Conservation (phyloP, 2,797 vertebrate genomes). For the Notoglanidium macrostoma region DNA sequence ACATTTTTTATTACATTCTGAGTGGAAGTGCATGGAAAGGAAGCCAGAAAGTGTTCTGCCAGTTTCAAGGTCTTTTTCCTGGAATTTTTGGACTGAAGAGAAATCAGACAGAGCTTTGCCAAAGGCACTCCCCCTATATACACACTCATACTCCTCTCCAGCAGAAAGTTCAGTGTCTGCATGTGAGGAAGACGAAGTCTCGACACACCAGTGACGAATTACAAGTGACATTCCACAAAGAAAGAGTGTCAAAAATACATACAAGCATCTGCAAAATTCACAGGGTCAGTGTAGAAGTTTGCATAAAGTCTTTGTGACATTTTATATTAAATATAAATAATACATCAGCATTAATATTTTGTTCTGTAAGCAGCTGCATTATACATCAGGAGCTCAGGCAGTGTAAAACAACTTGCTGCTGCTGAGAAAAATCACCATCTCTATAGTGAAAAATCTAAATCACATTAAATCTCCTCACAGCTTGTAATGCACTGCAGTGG, state of each 20-base stretch:
- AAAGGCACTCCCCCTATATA: background rate
- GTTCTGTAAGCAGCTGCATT: constrained; percentile 27
- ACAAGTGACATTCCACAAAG: constrained; percentile 21
- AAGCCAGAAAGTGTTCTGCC: constrained; percentile 57
- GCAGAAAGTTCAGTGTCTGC: constrained; percentile 22
- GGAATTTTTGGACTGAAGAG: constrained; percentile 53
- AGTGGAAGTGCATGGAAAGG: constrained; percentile 34
- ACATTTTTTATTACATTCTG: constrained; percentile 38
- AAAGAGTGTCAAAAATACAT: constrained; percentile 30
- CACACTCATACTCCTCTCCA: background rate
- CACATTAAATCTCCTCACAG: constrained; percentile 5
- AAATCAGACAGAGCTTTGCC: constrained; percentile 22
- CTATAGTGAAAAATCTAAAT: constrained; percentile 7
- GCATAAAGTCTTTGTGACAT: constrained; percentile 33
- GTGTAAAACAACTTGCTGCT: background rate
- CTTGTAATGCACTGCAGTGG: background rate
- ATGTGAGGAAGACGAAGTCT: constrained; percentile 20
- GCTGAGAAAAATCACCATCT: background rate
- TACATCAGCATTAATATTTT: constrained; percentile 49
- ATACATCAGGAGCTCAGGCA: constrained; percentile 27
- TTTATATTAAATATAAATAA: constrained; percentile 45
- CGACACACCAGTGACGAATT: background rate
- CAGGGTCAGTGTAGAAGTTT: constrained; percentile 22
- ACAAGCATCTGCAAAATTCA: constrained; percentile 27
- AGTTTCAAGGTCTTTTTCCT: constrained; percentile 58